Evolutionary conservation across 2,113 vertebrate species (phyloP), one percentile per base, ranked within the genome.

Genomic region (Microcebus lehilahytsara): DNA sequence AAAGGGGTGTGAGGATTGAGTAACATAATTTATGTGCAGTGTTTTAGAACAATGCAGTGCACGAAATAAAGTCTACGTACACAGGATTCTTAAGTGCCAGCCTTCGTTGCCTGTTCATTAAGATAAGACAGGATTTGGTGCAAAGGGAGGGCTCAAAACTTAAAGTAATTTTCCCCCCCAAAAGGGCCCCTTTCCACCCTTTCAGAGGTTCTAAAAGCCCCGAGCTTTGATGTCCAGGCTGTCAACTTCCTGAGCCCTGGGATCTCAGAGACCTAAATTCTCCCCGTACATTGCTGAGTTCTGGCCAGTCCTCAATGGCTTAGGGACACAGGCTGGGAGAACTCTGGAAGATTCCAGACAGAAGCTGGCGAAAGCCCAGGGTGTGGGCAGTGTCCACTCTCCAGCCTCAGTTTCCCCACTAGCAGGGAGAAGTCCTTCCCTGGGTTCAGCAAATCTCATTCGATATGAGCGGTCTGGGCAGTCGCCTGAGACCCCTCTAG

Each of bases 321-420:
- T 77, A 40, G 72, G 80, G 37, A 19, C 32, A 22, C 42, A 27
- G 30, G 51, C 40, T 53, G 37, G 71, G 34, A 58, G 49, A 34
- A 14, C n/a, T 60, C 60, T 69, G 22, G 27, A 85, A 88, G 40
- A 49, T 34, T 81, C 64, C 60, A 94, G 72, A 37, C 4, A 95
- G 84, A 89, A 90, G 67, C 80, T n/a, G 85, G 77, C 58, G n/a
- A 79, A 83, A 96, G 88, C 53, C 53, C 75, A 85, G 91, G 14
- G n/a, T 62, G 87, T 84, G 13, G 53, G 66, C 51, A 74, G 83
- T 40, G 30, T 30, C 66, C 11, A 32, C 49, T 79, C 30, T 69
- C 71, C 62, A 64, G 86, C 92, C 83, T 87, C 84, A 84, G 95
- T 96, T 95, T 96, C 91, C 96, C 81, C 92, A 51, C 1, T 40